phyloP scores from a whole-genome alignment of 2,888 invertebrate genomes.

The Opisthograptis luteolata region DNA sequence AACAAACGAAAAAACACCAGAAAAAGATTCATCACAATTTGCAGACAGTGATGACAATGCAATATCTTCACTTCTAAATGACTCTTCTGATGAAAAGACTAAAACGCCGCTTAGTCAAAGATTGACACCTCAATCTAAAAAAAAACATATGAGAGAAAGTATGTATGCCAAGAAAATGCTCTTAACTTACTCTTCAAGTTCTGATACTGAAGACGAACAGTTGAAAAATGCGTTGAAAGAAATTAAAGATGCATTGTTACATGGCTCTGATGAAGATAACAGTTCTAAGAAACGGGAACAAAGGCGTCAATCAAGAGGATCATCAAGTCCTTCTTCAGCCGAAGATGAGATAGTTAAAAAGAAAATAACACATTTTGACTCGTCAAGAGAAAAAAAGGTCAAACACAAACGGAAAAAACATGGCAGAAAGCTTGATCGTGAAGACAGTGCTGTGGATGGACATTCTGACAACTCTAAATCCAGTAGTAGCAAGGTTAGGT shows the following conservation, averaged over 20 bases:
- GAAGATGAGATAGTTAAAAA: constrained; percentile 37
- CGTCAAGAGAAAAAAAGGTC: constrained; percentile 13
- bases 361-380: constrained; percentile 16
- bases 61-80: constrained; percentile 19
- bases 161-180: constrained; percentile 68
- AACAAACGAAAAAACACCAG: constrained; percentile 18
- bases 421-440: constrained; percentile 27
- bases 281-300: constrained; percentile 20
- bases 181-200: constrained; percentile 60
- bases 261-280: constrained; percentile 50
- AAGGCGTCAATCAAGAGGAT: constrained; percentile 1
- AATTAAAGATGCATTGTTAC: constrained; percentile 52
- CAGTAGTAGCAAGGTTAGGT: constrained; percentile 71
- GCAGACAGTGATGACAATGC: constrained; percentile 10
- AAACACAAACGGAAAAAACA: constrained; percentile 18
- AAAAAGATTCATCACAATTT: constrained; percentile 2
- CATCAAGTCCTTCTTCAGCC: constrained; percentile 37
- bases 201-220: constrained; percentile 68
- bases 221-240: constrained; percentile 50
- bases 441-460: constrained; percentile 20
- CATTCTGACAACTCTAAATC: constrained; percentile 51
- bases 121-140: constrained; percentile 45
- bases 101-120: constrained; percentile 27
- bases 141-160: constrained; percentile 60
- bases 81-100: constrained; percentile 27